These are phyloP conservation scores for Nycticryphes semicollaris DNA, from an alignment of 2,113 vertebrate genomes.

Conservation along the genomic window DNA sequence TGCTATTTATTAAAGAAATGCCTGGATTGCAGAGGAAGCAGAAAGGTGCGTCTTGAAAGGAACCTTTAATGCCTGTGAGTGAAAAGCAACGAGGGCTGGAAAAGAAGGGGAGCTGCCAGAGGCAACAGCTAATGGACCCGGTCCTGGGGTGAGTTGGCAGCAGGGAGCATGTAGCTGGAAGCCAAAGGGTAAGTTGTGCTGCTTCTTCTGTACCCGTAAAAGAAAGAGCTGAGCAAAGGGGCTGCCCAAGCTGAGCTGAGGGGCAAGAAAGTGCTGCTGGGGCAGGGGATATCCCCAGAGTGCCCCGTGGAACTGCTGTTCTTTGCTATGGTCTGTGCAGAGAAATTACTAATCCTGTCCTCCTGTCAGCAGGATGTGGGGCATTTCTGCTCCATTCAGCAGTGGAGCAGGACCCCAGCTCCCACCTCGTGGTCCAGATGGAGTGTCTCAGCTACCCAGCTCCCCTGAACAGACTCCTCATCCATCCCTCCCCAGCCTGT, in stretches of 20 bases:
- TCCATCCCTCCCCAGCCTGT: background rate
- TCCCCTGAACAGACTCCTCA: background rate
- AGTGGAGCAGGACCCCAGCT: background rate
- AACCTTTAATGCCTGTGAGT: conserved; percentile 17
- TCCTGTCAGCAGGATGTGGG: rapidly evolving
- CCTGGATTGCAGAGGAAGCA: conserved; percentile 46
- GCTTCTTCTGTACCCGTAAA: background rate
- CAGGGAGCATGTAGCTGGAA: background rate
- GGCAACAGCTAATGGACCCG: conserved; percentile 24
- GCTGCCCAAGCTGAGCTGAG: background rate
- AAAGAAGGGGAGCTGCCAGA: conserved; percentile 9
- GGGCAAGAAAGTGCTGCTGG: background rate
- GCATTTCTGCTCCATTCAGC: background rate
- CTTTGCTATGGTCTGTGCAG: background rate
- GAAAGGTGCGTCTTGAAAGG: conserved; percentile 46
- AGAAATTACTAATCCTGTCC: background rate
- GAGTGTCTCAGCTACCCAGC: background rate
- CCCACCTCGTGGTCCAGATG: background rate
- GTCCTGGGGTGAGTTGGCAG: background rate
- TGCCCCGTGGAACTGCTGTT: background rate
- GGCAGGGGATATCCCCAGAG: background rate
- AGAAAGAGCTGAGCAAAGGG: background rate
- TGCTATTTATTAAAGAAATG: conserved; percentile 51
- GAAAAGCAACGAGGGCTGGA: background rate
- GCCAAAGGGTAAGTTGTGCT: background rate